Evolutionary conservation across 2,113 vertebrate genomes (phyloP), one percentile per base, ranked within the genome.

Genomic region (Symphodus melops): DNA sequence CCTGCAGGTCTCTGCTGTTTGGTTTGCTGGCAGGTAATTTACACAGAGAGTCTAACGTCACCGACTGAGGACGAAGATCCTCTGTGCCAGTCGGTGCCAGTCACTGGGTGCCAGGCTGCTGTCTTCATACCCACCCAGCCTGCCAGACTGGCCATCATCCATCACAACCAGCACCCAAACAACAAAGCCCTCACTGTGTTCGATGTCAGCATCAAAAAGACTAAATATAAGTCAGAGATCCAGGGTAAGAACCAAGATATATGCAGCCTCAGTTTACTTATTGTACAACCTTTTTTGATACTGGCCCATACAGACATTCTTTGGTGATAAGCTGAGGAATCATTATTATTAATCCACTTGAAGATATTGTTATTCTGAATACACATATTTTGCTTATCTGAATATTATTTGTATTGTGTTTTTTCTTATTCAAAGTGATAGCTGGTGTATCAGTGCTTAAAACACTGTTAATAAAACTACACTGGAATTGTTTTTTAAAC

Each of bases 111-210:
- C 63, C 77, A 42, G 59, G 87, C 88, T 9, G 93, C 83, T 33
- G 93, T 90, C 71, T 96, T 94, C 83, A 79, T 91, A 54, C 91
- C 94, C 0, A 74, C 86, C 2, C 84, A 93, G 67, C 83, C 90
- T 39, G 87, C 94, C 79, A 93, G 92, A 64, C 82, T 94, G 82
- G 91, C 77, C 49, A 63, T 92, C 52, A 41, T 93, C 73, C 87
- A 91, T 44, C 20, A 62, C 72, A 64, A 39, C 0, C 16, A 4
- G 1, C 25, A 0, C 1, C 41, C 37, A 8, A 0, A 1, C 60
- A 86, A 87, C 66, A 87, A 68, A 67, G 53, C 53, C 10, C 77
- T 95, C 75, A 86, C 91, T 33, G 86, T 92, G 48, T 85, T 93
- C 8, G 87, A 94, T 68, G 60, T 93, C 68, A 77, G 52, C 61